phyloP scores from a whole-genome alignment of 2,797 vertebrate species.

The Periophthalmus magnuspinnatus region DNA sequence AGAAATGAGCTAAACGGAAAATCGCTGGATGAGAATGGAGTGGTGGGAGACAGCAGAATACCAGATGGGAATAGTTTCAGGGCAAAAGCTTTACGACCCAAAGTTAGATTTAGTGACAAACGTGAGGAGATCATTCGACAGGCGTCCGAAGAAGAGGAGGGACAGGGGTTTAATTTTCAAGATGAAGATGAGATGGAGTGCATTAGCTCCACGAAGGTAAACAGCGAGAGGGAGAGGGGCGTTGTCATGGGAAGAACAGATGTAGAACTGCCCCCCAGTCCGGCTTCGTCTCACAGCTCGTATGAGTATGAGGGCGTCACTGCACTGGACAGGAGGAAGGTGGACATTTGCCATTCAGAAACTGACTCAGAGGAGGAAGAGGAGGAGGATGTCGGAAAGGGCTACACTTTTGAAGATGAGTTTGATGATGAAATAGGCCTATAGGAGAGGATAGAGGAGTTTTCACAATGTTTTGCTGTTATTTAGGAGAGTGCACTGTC shows the following conservation, averaged over 20 bases:
- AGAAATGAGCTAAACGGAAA: conserved; percentile 69
- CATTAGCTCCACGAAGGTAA: conserved; percentile 42
- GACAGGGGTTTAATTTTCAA: conserved; percentile 65
- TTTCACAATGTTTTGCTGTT: conserved; percentile 43
- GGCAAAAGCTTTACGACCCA: conserved; percentile 70
- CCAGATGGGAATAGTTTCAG: conserved; percentile 70
- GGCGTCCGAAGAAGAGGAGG: conserved; percentile 71
- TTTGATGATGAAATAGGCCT: conserved; percentile 86
- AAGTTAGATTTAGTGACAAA: conserved; percentile 83
- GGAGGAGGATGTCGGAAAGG: conserved; percentile 62
- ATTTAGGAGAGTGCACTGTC: conserved; percentile 21
- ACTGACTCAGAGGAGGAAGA: conserved; percentile 77
- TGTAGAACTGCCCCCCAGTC: conserved; percentile 73
- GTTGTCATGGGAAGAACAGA: conserved; percentile 31
- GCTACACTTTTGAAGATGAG: conserved; percentile 83
- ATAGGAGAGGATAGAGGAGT: conserved; percentile 64
- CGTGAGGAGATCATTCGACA: conserved; percentile 81
- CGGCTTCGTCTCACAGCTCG: conserved; percentile 77
- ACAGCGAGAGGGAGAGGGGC: conserved; percentile 38
- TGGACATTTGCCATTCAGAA: conserved; percentile 72
- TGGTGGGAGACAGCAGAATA: conserved; percentile 58
- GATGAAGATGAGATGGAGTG: conserved; percentile 55
- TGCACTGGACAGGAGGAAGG: conserved; percentile 78
- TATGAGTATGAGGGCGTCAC: conserved; percentile 74
- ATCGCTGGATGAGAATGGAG: conserved; percentile 56